Evolutionary conservation across 2,797 vertebrate species (phyloP), one percentile per base, ranked within the genome.

Genomic region (Oreochromis mossambicus): DNA sequence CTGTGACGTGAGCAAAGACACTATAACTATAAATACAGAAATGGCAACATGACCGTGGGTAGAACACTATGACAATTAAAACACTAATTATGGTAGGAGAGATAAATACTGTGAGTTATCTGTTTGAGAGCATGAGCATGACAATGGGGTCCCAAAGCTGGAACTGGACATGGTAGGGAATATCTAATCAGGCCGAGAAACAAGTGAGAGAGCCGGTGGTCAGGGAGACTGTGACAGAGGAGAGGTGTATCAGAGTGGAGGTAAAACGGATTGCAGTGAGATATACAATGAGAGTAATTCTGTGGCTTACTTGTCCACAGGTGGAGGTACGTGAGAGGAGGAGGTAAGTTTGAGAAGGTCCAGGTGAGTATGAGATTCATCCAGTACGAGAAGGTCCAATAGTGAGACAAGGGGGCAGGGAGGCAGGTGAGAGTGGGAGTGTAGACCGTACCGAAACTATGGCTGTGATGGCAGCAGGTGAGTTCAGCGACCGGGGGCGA

Each of bases 391-490:
- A 32, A 32, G 55, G 55, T 56, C 55, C 55, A 29, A 26, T 58
- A 32, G 14, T 2, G 13, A 29, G 54, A 29, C 26, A 56, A 29
- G 24, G 8, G 14, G 14, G 9, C 0, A 58, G 55, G 17, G 10
- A 36, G 32, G 5, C 4, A 38, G 9, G 36, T 38, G 36, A 41
- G 38, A 41, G 55, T 58, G 26, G 17, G 55, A 56, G 26, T 1
- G 1, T 3, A 58, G 26, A 17, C 55, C 1, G 0, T 32, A 17
- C 8, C 4, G 5, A 0, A 29, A 9, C 0, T 10, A 58, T 10
- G 55, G 8, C 55, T 58, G 15, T 3, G 8, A 58, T 17, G 26
- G 55, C 1, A 2, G 26, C 15, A 58, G 55, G 55, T 2, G 3
- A 58, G 55, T 17, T 32, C 29, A 58, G 32, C 8, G 5, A 58